Base-by-base conservation (phyloP, 2,888 invertebrate genomes). In the Mechanitis messenoides region DNA sequence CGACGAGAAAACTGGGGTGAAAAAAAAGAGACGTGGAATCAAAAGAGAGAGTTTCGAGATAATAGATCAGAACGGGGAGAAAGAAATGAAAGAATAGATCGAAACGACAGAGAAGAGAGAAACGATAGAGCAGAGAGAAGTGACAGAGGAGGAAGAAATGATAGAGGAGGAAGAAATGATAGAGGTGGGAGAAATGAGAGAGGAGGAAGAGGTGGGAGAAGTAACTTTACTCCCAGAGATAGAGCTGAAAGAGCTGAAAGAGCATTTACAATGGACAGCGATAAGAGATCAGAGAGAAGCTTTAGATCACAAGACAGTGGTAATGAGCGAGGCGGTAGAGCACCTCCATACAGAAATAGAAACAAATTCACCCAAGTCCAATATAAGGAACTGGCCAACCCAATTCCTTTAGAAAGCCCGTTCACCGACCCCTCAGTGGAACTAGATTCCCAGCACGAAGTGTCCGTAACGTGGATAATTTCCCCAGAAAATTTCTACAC, bases 401-500 rank as follows among this genome's bases (percentile, higher is more conserved):
- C 92, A 53, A 79, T 91, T 7, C 69, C 91, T 0, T 64, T 91
- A 0, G 87, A 91, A 9, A 86, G 87, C 0, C 80, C 85, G 0
- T 93, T 92, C 82, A 60, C 69, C 0, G 84, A 89, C 3, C 84
- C 86, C 1, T 72, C 81, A 0, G 79, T 93, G 3, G 87, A 91
- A 31, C 76, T 87, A 1, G 92, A 92, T 20, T 81, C 84, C 0
- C 91, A 88, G 58, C 91, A 92, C 59, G 91, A 92, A 61, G 85
- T 94, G 0, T 87, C 91, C 2, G 91, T 95, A 47, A 93, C 93
- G 2, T 95, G 95, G 95, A 94, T 95, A 75, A 92, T 93, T 60
- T 93, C 93, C 65, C 95, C 95, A 0, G 91, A 92, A 65, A 92
- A 92, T 70, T 95, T 96, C 80, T 95, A 92, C 80, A 92, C 92